phyloP scores from a whole-genome alignment of 2,888 invertebrate genomes.

The Andrena hattorfiana region DNA sequence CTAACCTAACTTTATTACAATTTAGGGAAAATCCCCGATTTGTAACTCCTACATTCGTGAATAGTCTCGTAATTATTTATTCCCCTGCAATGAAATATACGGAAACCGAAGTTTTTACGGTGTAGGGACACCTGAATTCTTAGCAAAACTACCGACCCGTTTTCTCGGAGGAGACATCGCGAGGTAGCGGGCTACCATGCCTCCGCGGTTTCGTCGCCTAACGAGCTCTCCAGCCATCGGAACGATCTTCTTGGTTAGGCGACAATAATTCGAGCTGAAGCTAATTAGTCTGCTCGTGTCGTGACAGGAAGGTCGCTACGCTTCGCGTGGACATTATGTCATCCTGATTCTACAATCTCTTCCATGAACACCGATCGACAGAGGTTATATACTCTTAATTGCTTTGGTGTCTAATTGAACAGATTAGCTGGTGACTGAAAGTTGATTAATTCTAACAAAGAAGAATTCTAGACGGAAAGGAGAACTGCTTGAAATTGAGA shows the following conservation, averaged over 20 bases:
- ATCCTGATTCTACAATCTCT: slow-evolving; percentile 13
- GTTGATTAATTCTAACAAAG: not conserved
- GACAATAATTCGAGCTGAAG: slow-evolving; percentile 61
- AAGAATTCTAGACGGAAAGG: not conserved
- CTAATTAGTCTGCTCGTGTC: slow-evolving; percentile 62
- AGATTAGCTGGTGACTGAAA: not conserved
- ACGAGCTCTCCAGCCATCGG: slow-evolving; percentile 61
- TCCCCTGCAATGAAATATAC: not conserved
- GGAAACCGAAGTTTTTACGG: slow-evolving; percentile 3
- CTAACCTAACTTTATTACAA: too few relatives aligned
- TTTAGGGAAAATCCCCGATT: too few relatives aligned
- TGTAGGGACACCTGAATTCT: not conserved
- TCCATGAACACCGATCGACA: not conserved
- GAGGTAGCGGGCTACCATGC: slow-evolving; percentile 37
- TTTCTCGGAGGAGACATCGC: slow-evolving; percentile 50
- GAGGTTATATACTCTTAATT: not conserved
- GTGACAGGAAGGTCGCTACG: slow-evolving; percentile 58
- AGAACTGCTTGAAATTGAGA: not conserved
- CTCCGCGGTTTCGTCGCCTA: slow-evolving; percentile 46
- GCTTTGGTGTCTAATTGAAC: not conserved
- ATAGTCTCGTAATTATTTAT: not conserved
- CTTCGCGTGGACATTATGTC: slow-evolving; percentile 51
- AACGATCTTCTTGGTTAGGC: slow-evolving; percentile 49
- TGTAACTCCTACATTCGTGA: too few relatives aligned
- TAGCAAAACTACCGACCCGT: slow-evolving; percentile 28